These are phyloP conservation scores for Villa cingulata DNA, from an alignment of 2,888 invertebrate genomes.

Conservation along the genomic window DNA sequence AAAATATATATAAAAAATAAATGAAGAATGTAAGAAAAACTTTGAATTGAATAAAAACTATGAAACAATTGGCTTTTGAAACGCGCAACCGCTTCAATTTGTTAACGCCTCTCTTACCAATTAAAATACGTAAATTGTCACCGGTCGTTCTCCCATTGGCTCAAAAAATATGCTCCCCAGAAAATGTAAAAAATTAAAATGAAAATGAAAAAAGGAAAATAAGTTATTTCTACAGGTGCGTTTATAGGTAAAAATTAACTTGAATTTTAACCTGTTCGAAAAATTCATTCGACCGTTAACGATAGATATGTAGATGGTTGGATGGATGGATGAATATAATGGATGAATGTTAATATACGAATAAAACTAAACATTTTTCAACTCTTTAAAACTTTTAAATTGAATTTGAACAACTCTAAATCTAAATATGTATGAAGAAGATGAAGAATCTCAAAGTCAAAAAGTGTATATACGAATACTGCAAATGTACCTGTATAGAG, in stretches of 20 bases:
- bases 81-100: conserved; percentile 4
- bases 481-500: too few species aligned
- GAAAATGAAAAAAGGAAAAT: too few species aligned
- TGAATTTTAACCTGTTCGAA: neutral
- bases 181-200: neutral
- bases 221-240: neutral
- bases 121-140: conserved; percentile 1
- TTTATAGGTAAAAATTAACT: neutral
- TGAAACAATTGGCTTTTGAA: conserved; percentile 6
- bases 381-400: too few species aligned
- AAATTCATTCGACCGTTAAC: neutral
- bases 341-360: too few species aligned
- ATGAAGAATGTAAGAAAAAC: too few species aligned
- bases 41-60: conserved; percentile 1
- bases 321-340: too few species aligned
- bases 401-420: too few species aligned
- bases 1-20: too few species aligned
- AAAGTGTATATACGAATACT: too few species aligned
- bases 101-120: conserved; percentile 6
- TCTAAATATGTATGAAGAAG: too few species aligned
- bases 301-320: neutral
- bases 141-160: conserved; percentile 3
- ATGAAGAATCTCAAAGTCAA: too few species aligned
- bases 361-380: too few species aligned
- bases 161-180: neutral